Conservation (phyloP, 2,888 invertebrate genomes). For the Coecobrya sp. region DNA sequence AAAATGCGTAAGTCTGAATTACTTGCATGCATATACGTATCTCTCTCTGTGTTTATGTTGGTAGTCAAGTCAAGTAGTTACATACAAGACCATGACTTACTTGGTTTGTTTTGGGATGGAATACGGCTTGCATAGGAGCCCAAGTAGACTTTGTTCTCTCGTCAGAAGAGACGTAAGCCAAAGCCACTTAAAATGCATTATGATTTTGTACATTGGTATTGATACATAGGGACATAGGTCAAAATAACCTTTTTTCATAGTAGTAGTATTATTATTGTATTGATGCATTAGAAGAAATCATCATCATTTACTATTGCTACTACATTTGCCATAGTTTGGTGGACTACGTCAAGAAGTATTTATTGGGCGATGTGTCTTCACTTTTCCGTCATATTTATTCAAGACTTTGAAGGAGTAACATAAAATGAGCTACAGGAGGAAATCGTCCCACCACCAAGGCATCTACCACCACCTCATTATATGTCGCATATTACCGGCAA, state of each 20-base stretch:
- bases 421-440: slow-evolving; percentile 76
- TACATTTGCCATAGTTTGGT: not conserved
- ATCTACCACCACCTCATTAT: slow-evolving; percentile 63
- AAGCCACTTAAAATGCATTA: not conserved
- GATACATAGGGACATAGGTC: slow-evolving; percentile 54
- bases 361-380: slow-evolving; percentile 38
- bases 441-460: slow-evolving; percentile 40
- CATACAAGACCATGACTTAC: not conserved
- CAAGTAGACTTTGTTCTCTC: slow-evolving; percentile 44
- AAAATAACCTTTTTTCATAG: not conserved
- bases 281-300: slow-evolving; percentile 4
- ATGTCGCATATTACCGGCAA: slow-evolving; percentile 76
- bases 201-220: not conserved
- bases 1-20: not conserved
- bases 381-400: slow-evolving; percentile 58
- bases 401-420: slow-evolving; percentile 64
- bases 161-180: no score
- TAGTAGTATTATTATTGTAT: not conserved
- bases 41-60: not conserved
- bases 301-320: not conserved
- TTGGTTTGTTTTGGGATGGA: not conserved
- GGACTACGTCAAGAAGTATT: slow-evolving; percentile 51
- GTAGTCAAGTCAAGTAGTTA: not conserved
- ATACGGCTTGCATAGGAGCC: not conserved
- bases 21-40: not conserved